Evolutionary conservation across 2,113 vertebrate species (phyloP).

Genomic region (Gymnobelideus leadbeateri): DNA sequence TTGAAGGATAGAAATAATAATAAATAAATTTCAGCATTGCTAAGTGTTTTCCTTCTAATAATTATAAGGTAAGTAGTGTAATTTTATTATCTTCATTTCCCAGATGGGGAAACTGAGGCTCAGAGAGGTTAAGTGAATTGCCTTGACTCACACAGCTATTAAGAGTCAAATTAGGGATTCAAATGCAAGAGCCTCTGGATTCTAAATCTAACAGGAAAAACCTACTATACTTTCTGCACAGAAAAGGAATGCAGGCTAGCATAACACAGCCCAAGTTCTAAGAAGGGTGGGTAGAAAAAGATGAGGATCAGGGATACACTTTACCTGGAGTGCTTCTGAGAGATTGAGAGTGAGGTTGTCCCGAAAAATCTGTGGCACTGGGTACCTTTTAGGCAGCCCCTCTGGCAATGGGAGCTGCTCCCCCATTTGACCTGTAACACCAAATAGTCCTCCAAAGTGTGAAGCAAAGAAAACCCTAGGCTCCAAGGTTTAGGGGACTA

Average conservation of each 20-base stretch:
- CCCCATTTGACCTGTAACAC: slow-evolving; percentile 58
- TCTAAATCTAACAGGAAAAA: neutral
- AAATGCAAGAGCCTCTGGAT: neutral
- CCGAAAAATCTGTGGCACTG: slow-evolving; percentile 60
- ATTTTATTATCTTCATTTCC: neutral
- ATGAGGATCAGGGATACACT: fast-evolving
- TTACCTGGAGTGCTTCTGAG: slow-evolving; percentile 76
- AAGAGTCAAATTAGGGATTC: neutral
- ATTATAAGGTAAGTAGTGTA: neutral
- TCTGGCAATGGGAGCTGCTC: slow-evolving; percentile 26
- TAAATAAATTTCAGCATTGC: neutral
- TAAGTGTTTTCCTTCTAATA: neutral
- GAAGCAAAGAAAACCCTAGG: neutral
- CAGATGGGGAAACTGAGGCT: neutral
- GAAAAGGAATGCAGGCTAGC: neutral
- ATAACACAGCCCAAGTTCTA: neutral
- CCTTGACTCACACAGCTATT: neutral
- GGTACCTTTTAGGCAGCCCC: neutral
- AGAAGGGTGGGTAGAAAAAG: neutral
- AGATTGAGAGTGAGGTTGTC: slow-evolving; percentile 9
- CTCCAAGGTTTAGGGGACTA: neutral
- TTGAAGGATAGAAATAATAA: neutral
- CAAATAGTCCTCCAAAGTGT: slow-evolving; percentile 31
- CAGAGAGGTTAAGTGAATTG: neutral
- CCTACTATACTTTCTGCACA: neutral